These are phyloP conservation scores for Gandaritis pyraliata DNA, from an alignment of 2,888 invertebrate species.

Conservation along the genomic window DNA sequence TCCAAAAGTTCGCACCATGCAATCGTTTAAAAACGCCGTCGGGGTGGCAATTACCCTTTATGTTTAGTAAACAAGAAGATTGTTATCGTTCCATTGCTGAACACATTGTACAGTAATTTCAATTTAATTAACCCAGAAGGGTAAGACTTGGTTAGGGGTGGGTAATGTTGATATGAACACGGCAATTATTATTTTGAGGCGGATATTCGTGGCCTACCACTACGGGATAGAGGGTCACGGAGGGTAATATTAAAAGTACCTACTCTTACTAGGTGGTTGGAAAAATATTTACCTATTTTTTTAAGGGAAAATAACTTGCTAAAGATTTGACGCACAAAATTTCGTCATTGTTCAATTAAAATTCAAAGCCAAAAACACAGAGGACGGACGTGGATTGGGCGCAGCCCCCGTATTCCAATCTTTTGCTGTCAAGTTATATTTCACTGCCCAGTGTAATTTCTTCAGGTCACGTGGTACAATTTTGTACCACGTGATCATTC, in stretches of 20 bases:
- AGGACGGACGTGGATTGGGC: no score
- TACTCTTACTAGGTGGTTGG: no score
- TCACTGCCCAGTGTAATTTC: no score
- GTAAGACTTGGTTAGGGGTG: slow-evolving; percentile 31
- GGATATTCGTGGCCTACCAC: slow-evolving; percentile 8
- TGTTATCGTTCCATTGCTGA: slow-evolving; percentile 55
- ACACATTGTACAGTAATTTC: slow-evolving; percentile 52
- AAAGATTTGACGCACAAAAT: no score
- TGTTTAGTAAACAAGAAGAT: slow-evolving; percentile 45
- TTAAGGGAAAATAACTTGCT: no score
- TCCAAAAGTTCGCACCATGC: not conserved
- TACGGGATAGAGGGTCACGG: not conserved
- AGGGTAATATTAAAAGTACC: not conserved
- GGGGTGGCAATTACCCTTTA: slow-evolving; percentile 13
- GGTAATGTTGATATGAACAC: slow-evolving; percentile 24
- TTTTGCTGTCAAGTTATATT: no score
- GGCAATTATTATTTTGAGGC: slow-evolving; percentile 14
- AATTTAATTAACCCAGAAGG: slow-evolving; percentile 56
- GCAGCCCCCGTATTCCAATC: no score
- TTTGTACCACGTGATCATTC: no score
- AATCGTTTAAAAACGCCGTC: not conserved
- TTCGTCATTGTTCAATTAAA: no score
- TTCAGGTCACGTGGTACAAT: no score
- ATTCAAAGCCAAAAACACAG: no score
- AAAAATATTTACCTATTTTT: no score